Evolutionary conservation across 1,140 invertebrate genomes (phyloP), one percentile per base, ranked within the genome.

Genomic region (Sycophila sp.): DNA sequence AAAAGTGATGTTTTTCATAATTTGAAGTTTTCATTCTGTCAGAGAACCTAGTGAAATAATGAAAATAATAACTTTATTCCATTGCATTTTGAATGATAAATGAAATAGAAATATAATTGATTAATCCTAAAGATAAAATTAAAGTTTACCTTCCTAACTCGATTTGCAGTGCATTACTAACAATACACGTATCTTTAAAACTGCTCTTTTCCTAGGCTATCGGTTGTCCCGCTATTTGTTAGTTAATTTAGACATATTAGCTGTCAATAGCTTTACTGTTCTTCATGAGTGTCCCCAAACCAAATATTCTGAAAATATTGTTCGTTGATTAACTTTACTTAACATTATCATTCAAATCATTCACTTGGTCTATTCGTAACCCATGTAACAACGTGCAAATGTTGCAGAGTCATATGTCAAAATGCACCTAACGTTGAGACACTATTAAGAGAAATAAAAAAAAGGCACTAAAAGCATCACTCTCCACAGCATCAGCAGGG

Each of bases 21-120:
- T 34, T 62, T 56, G 65, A n/a, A 26, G 49, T 69, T 42, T 45
- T 13, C 59, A 63, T 69, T 63, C 34, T 55, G 15, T 38, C 32
- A 60, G 66, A 22, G 24, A 69, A 69, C 58, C 45, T 62, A 42
- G 62, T 55, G 6, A 69, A n/a, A 11, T 19, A 38, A 51, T 68
- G 17, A 53, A 62, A 60, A 69, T 26, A 56, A 59, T 24, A 26
- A 53, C 26, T 59, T 59, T 40, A 55, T 63, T 34, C 2, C 11
- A 42, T 38, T 51, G 45, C 40, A 4, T 59, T 53, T 17, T 47
- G 1, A 49, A 34, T 38, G 19, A 58, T 4, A 58, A 38, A 7
- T n/a, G 11, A 58, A 11, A 38, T 24, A 26, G 13, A 40, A 26
- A 59, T 28, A 40, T 15, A 22, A 24, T 51, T 30, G 11, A 58